Conservation (phyloP, 2,113 vertebrate genomes). For the Quiscalus mexicanus region DNA sequence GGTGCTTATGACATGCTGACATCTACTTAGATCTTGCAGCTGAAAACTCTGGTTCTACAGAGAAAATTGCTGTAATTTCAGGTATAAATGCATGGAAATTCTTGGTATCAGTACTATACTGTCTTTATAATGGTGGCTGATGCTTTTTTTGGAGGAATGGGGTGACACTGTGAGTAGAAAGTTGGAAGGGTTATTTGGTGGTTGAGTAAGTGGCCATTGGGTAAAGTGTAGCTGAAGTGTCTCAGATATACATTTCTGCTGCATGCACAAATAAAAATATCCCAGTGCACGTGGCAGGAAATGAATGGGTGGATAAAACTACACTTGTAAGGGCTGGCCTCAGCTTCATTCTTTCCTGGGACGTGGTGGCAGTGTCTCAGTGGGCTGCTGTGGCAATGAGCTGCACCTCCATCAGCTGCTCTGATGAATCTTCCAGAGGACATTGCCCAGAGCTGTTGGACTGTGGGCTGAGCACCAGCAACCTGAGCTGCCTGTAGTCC, state of each 20-base stretch:
- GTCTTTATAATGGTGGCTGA: constrained; percentile 12
- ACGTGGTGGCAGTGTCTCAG: background rate
- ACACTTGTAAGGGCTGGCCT: background rate
- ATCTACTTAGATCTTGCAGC: constrained; percentile 35
- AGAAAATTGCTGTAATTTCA: constrained; percentile 65
- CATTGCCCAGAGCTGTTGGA: background rate
- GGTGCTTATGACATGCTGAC: constrained; percentile 48
- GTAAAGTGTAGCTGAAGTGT: background rate
- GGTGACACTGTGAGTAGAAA: background rate
- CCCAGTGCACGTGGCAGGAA: background rate
- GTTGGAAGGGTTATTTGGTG: constrained; percentile 4
- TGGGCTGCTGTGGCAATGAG: background rate
- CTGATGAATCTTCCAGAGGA: background rate
- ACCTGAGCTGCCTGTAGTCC: background rate
- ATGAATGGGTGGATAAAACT: background rate
- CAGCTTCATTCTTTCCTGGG: background rate
- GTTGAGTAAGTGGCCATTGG: constrained; percentile 10
- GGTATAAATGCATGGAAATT: constrained; percentile 51
- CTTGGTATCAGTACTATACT: constrained; percentile 26
- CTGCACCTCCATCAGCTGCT: background rate
- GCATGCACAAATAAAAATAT: background rate
- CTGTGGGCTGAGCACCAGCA: background rate
- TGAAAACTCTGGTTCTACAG: constrained; percentile 41
- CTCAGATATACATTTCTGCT: background rate
- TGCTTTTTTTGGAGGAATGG: background rate